Percentiles rank a stretch among this genome's conserved stretches.
phyloP scores from a whole-genome alignment of 2,888 invertebrate genomes.

The Quadroppia sp. region DNA sequence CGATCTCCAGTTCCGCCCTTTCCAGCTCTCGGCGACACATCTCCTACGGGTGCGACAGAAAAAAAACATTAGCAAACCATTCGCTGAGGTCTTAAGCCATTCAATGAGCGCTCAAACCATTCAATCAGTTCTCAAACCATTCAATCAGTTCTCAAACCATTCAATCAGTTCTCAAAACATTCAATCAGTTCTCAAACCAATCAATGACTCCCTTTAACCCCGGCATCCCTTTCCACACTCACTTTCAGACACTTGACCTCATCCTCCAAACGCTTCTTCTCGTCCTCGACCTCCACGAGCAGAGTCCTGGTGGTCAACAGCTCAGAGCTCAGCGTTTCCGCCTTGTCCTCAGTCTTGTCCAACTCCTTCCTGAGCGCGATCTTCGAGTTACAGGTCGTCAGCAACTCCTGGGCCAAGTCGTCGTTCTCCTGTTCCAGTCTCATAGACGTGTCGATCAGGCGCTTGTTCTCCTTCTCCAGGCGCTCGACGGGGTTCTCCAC shows the following conservation, averaged over 20 bases:
- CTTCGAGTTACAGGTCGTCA: conserved; percentile 58
- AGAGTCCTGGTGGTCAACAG: conserved; percentile 53
- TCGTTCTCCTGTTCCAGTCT: conserved; percentile 61
- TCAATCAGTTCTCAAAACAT: no score
- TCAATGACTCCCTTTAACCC: no score
- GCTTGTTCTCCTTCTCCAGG: conserved; percentile 56
- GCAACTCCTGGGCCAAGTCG: conserved; percentile 59
- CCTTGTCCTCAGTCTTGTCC: conserved; percentile 55
- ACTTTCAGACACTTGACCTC: conserved; percentile 56
- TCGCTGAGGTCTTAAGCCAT: no score
- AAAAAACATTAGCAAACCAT: background rate
- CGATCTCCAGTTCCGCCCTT: conserved; percentile 63
- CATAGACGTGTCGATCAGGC: conserved; percentile 57
- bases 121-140: no score
- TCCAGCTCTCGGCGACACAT: conserved; percentile 71
- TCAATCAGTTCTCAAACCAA: no score
- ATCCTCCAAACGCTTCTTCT: conserved; percentile 64
- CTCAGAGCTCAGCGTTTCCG: conserved; percentile 54
- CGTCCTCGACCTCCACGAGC: conserved; percentile 68
- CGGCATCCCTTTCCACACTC: no score
- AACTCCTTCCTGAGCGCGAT: conserved; percentile 54
- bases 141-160: no score
- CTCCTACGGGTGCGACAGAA: conserved; percentile 53
- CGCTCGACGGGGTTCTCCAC: conserved; percentile 57
- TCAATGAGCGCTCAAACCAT: no score